Conservation (phyloP, 2,888 invertebrate species). For the Drosophila macrospina region DNA sequence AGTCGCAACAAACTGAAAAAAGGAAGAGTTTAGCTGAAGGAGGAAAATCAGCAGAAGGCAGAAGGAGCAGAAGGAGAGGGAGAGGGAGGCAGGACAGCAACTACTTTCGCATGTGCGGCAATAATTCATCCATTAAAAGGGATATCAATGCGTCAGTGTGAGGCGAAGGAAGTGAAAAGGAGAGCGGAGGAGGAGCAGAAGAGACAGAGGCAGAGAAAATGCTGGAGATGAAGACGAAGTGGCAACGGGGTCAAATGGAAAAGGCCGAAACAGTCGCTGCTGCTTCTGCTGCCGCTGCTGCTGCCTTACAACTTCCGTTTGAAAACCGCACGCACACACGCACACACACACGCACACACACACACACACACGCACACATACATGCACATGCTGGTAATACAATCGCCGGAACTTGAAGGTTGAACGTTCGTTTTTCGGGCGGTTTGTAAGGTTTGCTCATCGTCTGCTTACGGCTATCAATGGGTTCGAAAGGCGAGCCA, state of each 20-base stretch:
- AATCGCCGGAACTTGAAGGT: conserved; percentile 61
- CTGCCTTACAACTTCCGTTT: conserved; percentile 72
- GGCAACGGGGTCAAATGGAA: conserved; percentile 78
- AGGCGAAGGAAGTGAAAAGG: conserved; percentile 23
- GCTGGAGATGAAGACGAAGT: conserved; percentile 55
- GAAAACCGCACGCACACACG: conserved; percentile 73
- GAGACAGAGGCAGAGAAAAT: conserved; percentile 10
- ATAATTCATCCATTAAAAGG: conserved; percentile 85
- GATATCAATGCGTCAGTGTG: conserved; percentile 80
- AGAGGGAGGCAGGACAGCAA: conserved; percentile 54
- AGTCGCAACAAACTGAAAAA: conserved; percentile 36
- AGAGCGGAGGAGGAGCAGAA: conserved; percentile 11
- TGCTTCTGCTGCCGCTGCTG: conserved; percentile 16
- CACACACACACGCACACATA: conserved; percentile 14
- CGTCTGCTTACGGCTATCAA: conserved; percentile 69
- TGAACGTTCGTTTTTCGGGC: conserved; percentile 41
- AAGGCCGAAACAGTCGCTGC: conserved; percentile 60
- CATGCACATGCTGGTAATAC: conserved; percentile 41
- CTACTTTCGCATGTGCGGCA: conserved; percentile 84
- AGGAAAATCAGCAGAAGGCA: background rate
- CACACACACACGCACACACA: conserved; percentile 24
- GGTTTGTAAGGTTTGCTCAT: conserved; percentile 47
- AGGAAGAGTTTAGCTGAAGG: conserved; percentile 16
- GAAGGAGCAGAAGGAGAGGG: background rate
- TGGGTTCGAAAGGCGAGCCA: conserved; percentile 60